A percentile compares a stretch with the other conserved stretches of the same genome.
phyloP scores from a whole-genome alignment of 2,888 invertebrate species.

The Gnatocerus cornutus region DNA sequence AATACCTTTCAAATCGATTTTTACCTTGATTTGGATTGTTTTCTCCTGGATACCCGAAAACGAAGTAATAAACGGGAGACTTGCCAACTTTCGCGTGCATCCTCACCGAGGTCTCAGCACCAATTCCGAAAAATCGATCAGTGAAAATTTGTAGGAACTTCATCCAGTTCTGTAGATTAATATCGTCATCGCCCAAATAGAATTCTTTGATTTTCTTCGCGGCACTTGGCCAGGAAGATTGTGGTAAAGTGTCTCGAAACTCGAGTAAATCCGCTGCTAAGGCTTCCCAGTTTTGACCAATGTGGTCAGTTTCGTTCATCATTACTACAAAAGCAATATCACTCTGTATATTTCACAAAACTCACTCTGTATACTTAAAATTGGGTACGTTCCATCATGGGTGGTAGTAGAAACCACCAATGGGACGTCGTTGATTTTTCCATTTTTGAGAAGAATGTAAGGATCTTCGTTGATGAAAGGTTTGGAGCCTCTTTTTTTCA shows the following conservation, averaged over 20 bases:
- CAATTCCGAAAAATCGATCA: conserved; percentile 75
- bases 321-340: conserved; percentile 20
- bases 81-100: conserved; percentile 47
- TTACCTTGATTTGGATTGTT: conserved; percentile 19
- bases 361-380: neutral
- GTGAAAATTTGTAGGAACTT: conserved; percentile 65
- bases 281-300: conserved; percentile 49
- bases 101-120: conserved; percentile 74
- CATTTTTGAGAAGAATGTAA: conserved; percentile 58
- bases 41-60: conserved; percentile 65
- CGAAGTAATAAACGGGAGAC: conserved; percentile 76
- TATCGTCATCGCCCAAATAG: conserved; percentile 49
- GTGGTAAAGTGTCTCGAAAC: conserved; percentile 51
- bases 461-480: conserved; percentile 61
- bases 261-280: conserved; percentile 52
- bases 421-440: conserved; percentile 62
- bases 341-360: too few species aligned
- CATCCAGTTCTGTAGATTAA: conserved; percentile 11
- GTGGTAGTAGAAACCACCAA: conserved; percentile 64
- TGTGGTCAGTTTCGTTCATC: conserved; percentile 19
- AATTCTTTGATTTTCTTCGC: conserved; percentile 49
- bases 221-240: conserved; percentile 18
- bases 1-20: neutral
- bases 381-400: conserved; percentile 45
- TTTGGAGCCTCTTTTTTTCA: conserved; percentile 11